A percentile compares a stretch with the other conserved stretches of the same genome.
phyloP scores from a whole-genome alignment of 64 coral and sea anemone genomes.

The Stichodactyla helianthus region DNA sequence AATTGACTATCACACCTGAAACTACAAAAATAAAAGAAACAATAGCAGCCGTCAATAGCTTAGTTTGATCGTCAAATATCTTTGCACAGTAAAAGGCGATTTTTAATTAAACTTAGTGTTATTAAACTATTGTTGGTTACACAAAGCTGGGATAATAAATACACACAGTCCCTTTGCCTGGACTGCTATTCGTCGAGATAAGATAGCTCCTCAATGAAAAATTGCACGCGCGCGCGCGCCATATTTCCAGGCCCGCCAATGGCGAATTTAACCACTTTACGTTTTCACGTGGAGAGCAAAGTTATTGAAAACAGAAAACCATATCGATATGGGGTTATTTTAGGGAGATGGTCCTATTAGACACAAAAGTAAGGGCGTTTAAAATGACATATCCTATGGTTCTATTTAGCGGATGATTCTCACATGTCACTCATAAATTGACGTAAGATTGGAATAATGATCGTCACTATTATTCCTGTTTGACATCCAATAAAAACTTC shows the following conservation, averaged over 20 bases:
- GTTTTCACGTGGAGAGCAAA: not conserved
- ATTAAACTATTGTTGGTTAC: slow-evolving; percentile 98
- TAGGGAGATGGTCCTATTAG: not conserved
- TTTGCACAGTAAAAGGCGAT: slow-evolving; percentile 94
- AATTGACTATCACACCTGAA: slow-evolving; percentile 69
- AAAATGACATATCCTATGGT: slow-evolving; percentile 59
- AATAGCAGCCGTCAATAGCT: slow-evolving; percentile 64
- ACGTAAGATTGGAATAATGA: slow-evolving; percentile 82
- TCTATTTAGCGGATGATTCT: slow-evolving; percentile 84
- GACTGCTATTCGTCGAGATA: slow-evolving; percentile 65
- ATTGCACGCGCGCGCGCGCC: slow-evolving; percentile 36
- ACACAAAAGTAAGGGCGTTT: not conserved
- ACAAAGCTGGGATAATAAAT: slow-evolving; percentile 90
- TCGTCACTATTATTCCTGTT: slow-evolving; percentile 70
- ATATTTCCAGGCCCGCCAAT: slow-evolving; percentile 26
- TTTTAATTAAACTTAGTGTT: slow-evolving; percentile 99
- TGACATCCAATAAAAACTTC: slow-evolving; percentile 68
- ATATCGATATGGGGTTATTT: not conserved
- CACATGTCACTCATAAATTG: slow-evolving; percentile 78
- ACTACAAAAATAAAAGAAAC: slow-evolving; percentile 72
- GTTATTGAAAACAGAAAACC: slow-evolving; percentile 6
- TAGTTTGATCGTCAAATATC: slow-evolving; percentile 91
- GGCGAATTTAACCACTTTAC: slow-evolving; percentile 9
- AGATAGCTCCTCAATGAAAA: slow-evolving; percentile 16
- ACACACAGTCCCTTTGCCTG: slow-evolving; percentile 54